Evolutionary conservation across 2,888 invertebrate genomes (phyloP).

Genomic region (Eubasilissa splendida): DNA sequence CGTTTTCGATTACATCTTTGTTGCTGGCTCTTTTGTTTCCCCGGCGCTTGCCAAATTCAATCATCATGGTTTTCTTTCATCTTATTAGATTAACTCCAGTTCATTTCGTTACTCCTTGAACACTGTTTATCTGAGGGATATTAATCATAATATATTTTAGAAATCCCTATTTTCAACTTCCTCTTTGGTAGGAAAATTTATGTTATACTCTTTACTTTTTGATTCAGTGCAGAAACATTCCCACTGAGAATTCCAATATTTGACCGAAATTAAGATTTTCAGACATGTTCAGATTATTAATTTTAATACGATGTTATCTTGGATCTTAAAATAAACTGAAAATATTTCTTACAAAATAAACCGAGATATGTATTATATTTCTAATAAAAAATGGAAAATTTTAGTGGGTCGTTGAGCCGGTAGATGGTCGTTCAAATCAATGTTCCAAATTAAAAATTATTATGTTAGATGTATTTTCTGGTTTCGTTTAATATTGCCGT

Average conservation of each 20-base stretch:
- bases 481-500: too few relatives aligned
- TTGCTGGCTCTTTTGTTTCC: conserved; percentile 54
- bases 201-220: conserved; percentile 2
- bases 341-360: too few relatives aligned
- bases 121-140: conserved; percentile 36
- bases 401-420: too few relatives aligned
- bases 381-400: too few relatives aligned
- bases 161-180: background rate
- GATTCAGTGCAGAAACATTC: conserved; percentile 4
- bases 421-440: too few relatives aligned
- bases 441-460: too few relatives aligned
- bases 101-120: conserved; percentile 44
- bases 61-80: conserved; percentile 51
- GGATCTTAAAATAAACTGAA: too few relatives aligned
- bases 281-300: background rate
- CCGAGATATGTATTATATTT: too few relatives aligned
- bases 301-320: too few relatives aligned
- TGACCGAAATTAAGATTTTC: background rate
- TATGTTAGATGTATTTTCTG: too few relatives aligned
- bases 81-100: conserved; percentile 47
- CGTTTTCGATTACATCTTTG: conserved; percentile 57
- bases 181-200: conserved; percentile 11
- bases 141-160: conserved; percentile 39
- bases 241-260: too few relatives aligned
- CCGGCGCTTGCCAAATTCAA: conserved; percentile 48